Evolutionary conservation across 2,797 vertebrate species (phyloP), one percentile per base, ranked within the genome.

Genomic region (Urocyon cinereoargenteus): DNA sequence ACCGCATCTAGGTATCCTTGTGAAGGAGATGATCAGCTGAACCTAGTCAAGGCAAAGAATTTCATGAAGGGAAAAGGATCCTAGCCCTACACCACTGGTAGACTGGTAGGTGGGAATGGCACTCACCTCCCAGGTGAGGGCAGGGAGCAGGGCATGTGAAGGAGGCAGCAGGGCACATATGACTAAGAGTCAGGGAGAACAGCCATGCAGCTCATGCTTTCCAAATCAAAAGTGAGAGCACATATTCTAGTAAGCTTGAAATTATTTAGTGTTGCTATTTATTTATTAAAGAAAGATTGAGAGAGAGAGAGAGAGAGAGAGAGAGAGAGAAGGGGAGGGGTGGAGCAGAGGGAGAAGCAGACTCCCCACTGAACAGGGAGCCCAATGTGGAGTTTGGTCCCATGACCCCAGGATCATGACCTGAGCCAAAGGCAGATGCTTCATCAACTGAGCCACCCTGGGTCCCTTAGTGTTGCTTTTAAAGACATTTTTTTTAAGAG

Each of bases 81-180:
- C 1, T 18, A 28, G 12, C 31, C 22, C 15, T 3, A 14, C 0
- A 13, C 66, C 4, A 2, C 0, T 3, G 31, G 22, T 3, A 5
- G 2, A 18, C 9, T 34, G 14, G 6, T n/a, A 0, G 36, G 0
- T 61, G 19, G 5, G 0, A 66, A 13, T 22, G n/a, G 5, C 2
- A 14, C 22, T 5, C 6, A 0, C 28, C 59, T 77, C 22, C 45
- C 3, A 14, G 22, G 16, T 0, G 51, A n/a, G 6, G 0, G n/a
- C 9, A 51, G 6, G 55, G 10, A 16, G 22, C 12, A n/a, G 40
- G 18, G 12, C 19, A 19, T 15, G n/a, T 14, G 40, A 22, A 4
- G 55, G n/a, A 22, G 3, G 36, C 70, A 19, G n/a, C 8, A 8
- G 2, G 10, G 22, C 2, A 15, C 18, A 2, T 8, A 18, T 5